Base-by-base conservation (phyloP, 2,888 invertebrate genomes). In the Argyresthia goedartella region DNA sequence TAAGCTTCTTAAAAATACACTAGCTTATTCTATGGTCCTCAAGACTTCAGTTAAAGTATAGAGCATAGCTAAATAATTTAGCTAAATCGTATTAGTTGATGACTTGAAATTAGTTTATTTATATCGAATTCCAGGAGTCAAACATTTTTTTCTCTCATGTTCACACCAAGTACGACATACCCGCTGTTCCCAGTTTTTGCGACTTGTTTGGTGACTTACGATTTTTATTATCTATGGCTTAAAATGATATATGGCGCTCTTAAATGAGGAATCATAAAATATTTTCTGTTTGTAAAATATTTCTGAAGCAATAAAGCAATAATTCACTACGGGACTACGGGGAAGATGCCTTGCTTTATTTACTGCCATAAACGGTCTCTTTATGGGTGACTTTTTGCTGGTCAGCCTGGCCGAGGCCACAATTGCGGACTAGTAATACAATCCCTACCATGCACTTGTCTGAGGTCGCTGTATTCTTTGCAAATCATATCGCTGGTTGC, bases 201-300 rank as follows among this genome's bases (percentile, higher is more conserved):
- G 25, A 70, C 74, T 71, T 73, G 68, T 66, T 70, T 74, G 74
- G 77, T 74, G 80, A 85, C 82, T 84, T 81, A 82, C 79, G 70
- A 81, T 79, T 84, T 86, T 55, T 85, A 85, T 85, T 82, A 81
- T 84, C 84, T 85, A 86, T 82, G 80, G 81, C 84, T 85, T 84
- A 81, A 85, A 84, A 84, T 86, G 85, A 86, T 82, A 85, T 86
- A 86, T 68, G 76, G 59, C 78, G 73, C 81, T 81, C 81, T 85
- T 82, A 85, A 86, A 79, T 82, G 79, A 81, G 73, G 84, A 81
- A 85, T 85, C 85, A 82, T 86, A 86, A 86, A 86, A 86, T 85
- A 84, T 86, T 85, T 85, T 85, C 85, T 84, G 86, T 86, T 85
- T 86, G 86, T 82, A 81, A 84, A 85, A 86, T 85, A 85, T 86